Evolutionary conservation across 2,888 invertebrate genomes (phyloP).

Genomic region (Drosophila gaucha): DNA sequence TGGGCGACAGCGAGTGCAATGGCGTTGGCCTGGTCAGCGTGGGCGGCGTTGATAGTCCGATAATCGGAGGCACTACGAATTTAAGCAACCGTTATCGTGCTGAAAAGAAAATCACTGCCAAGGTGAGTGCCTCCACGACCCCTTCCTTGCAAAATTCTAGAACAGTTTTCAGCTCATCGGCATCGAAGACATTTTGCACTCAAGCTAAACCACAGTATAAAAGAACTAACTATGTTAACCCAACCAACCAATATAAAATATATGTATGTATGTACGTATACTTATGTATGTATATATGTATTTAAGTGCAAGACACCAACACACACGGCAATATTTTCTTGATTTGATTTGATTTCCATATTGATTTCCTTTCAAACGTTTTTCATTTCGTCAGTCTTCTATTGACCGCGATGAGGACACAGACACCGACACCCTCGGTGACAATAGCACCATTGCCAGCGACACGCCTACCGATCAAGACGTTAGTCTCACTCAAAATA

Average conservation of each 20-base stretch:
- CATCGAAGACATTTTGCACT: conserved; percentile 32
- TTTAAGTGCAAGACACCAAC: background rate
- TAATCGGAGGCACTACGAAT: conserved; percentile 70
- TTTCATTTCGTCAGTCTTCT: conserved; percentile 66
- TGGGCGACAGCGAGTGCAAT: conserved; percentile 80
- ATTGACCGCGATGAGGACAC: conserved; percentile 66
- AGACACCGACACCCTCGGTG: conserved; percentile 65
- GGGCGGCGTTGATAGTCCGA: conserved; percentile 67
- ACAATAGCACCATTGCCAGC: conserved; percentile 70
- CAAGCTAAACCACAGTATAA: conserved; percentile 1
- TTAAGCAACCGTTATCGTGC: conserved; percentile 83
- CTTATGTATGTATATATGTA: conserved; percentile 8
- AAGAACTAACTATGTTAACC: background rate
- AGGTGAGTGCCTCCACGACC: conserved; percentile 74
- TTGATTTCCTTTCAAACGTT: conserved; percentile 36
- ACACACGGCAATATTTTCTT: conserved; percentile 2
- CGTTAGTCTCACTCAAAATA: conserved; percentile 40
- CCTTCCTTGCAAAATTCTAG: background rate
- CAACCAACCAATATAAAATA: too few species aligned
- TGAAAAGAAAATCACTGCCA: conserved; percentile 85
- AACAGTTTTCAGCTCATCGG: conserved; percentile 45
- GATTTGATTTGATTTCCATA: conserved; percentile 23
- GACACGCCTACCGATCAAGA: conserved; percentile 72
- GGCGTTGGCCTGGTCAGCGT: conserved; percentile 54
- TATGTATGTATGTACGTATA: conserved; percentile 13